Base-by-base conservation (phyloP, 2,888 invertebrate genomes). In the Drosophila paranaensis region DNA sequence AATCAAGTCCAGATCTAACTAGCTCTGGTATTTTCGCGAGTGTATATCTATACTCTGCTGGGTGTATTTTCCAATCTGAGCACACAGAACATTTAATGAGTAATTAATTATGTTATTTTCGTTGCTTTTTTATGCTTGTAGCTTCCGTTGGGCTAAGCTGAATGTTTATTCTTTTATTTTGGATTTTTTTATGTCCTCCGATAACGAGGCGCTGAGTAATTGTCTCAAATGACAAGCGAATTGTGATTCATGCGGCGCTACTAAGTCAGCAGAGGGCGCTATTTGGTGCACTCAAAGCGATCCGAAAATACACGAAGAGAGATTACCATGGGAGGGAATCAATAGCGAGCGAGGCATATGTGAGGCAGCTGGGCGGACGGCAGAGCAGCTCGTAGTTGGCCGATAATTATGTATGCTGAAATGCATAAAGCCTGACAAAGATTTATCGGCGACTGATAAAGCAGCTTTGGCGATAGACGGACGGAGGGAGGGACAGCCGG, bases 401-500 rank as follows among this genome's bases (percentile, higher is more conserved):
- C 11, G 39, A 40, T 67, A 65, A 65, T 74, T 70, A 60, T 63
- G 61, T 70, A 63, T 77, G 70, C 74, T 53, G 45, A 50, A 70
- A 27, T 64, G 63, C 42, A 53, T 54, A 43, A 46, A 61, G 61
- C 54, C 39, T 45, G 25, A 27, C 20, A 37, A 53, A 79, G 70
- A 79, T 77, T 66, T 73, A 76, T 79, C 74, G 69, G 16, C 46
- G 30, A 53, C 53, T 67, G 79, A 78, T 79, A 79, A 71, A 51
- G 20, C 30, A 37, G 14, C 35, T 3, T 11, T 16, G 3, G 20
- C 43, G 33, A 35, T 51, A 51, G 37, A 35, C 30, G 14, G 14
- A 20, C 35, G 50, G 50, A 11, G 11, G 27, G 16, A n/a, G 13
- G 25, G n/a, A 9, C n/a, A 10, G 48, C 5, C 16, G 50, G 35